These are phyloP conservation scores for Coendou prehensilis DNA, from an alignment of 2,797 vertebrate genomes.

Conservation along the genomic window DNA sequence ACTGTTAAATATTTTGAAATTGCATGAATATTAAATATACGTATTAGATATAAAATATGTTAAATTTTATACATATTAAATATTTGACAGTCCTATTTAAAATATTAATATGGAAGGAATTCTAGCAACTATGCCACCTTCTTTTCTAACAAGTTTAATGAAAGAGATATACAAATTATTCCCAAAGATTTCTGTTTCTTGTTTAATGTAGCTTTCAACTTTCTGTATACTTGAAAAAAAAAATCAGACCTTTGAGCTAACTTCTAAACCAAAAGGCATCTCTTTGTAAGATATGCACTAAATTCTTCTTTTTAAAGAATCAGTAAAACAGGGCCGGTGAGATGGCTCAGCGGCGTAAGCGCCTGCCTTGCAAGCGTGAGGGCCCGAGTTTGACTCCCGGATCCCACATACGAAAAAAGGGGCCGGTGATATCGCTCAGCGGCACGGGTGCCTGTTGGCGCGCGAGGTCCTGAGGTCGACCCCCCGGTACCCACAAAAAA, in stretches of 20 bases:
- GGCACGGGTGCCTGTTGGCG: too few species aligned
- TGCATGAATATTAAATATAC: background rate
- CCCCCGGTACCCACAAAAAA: too few species aligned
- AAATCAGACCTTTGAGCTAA: background rate
- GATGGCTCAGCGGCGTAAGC: too few species aligned
- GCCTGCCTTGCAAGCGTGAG: too few species aligned
- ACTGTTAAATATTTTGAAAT: background rate
- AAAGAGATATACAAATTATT: background rate
- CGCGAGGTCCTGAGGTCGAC: too few species aligned
- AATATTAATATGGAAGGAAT: background rate
- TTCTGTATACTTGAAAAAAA: conserved; percentile 13
- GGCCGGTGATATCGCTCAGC: too few species aligned
- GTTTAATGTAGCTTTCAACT: conserved; percentile 25
- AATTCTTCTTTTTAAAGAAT: conserved; percentile 42
- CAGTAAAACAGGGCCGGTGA: background rate
- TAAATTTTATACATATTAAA: background rate
- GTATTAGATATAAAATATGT: background rate
- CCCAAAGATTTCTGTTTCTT: background rate
- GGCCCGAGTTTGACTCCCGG: too few species aligned
- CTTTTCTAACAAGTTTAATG: conserved; percentile 24
- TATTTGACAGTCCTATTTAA: conserved; percentile 13
- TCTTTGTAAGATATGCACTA: background rate
- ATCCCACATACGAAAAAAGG: too few species aligned
- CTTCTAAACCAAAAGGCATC: conserved; percentile 46
- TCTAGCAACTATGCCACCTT: background rate